Percentiles rank a stretch among this genome's conserved stretches.
These are phyloP conservation scores for Mesochorus sp. DNA, from an alignment of 2,888 invertebrate species.

Conservation along the genomic window DNA sequence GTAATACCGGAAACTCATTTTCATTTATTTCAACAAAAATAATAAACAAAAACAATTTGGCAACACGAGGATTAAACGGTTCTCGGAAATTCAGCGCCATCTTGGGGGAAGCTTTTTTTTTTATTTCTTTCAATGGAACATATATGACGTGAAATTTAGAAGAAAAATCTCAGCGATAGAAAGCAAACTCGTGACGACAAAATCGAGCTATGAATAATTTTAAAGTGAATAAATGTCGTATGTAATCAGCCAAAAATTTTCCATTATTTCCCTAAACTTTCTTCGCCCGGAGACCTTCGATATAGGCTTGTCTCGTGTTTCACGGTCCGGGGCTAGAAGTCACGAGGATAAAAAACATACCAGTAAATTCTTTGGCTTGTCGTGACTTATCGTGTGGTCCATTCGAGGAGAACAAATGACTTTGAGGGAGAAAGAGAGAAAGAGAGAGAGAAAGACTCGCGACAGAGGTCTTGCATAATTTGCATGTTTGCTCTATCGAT, in stretches of 20 bases:
- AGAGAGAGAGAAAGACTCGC: not conserved
- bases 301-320: conserved; percentile 15
- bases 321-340: not conserved
- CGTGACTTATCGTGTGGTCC: conserved; percentile 48
- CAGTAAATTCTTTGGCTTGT: conserved; percentile 43
- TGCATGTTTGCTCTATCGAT: conserved; percentile 50
- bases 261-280: conserved; percentile 35
- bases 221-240: conserved; percentile 28
- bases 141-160: too few species aligned
- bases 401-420: conserved; percentile 50
- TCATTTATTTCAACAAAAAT: not conserved
- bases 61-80: too few species aligned
- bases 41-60: not conserved
- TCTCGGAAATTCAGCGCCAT: too few species aligned
- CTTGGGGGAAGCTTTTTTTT: too few species aligned
- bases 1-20: conserved; percentile 26
- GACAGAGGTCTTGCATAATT: conserved; percentile 44
- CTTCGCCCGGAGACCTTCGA: conserved; percentile 47
- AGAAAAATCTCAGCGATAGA: too few species aligned
- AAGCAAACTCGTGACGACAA: conserved; percentile 33
- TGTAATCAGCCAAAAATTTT: conserved; percentile 37
- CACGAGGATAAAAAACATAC: conserved; percentile 40
- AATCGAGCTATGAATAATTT: conserved; percentile 9
- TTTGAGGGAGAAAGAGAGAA: not conserved
- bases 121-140: too few species aligned